Evolutionary conservation across 2,888 invertebrate species (phyloP), one percentile per base, ranked within the genome.

Genomic region (Pegoplata infirma): DNA sequence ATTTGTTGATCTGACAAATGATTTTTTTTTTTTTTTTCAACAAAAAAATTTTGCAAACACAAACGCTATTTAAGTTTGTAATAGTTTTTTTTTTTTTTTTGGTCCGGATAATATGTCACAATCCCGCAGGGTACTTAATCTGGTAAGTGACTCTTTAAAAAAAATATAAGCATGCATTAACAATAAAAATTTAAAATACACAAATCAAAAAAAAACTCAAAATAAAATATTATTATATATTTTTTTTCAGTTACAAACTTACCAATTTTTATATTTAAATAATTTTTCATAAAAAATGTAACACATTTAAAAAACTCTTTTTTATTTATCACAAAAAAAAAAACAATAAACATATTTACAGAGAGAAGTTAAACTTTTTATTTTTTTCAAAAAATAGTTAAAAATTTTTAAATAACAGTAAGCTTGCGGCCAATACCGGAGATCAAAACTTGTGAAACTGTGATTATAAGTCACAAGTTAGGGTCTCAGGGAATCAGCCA

Each of bases 391-490:
- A 40, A 40, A 40, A 40, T 40, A 40, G 1, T 40, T 40, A n/a
- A n/a, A 40, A n/a, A n/a, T 12, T 40, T 17, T 72, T 67, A 67
- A 85, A 87, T 83, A 88, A 87, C 85, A 88, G 88, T 83, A 87
- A 88, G 89, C 87, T 89, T 90, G 89, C 85, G 88, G 89, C 90
- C 89, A 90, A 90, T 90, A 90, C 90, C 90, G 89, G 90, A 90
- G 90, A 90, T 90, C 90, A 90, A 90, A 90, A 90, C 89, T 90
- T 90, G 90, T 90, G 90, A 90, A 90, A 88, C 90, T 90, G 87
- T 87, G 86, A 86, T 85, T 84, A 86, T 87, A 89, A 90, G 90
- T 90, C 90, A 90, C 90, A 90, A 90, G 89, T 90, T 90, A 90
- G 90, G 90, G 90, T 90, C 90, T 90, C 90, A 90, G 90, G 90